Conservation (phyloP, 1,140 invertebrate species). For the Anagrus nilaparvatae region DNA sequence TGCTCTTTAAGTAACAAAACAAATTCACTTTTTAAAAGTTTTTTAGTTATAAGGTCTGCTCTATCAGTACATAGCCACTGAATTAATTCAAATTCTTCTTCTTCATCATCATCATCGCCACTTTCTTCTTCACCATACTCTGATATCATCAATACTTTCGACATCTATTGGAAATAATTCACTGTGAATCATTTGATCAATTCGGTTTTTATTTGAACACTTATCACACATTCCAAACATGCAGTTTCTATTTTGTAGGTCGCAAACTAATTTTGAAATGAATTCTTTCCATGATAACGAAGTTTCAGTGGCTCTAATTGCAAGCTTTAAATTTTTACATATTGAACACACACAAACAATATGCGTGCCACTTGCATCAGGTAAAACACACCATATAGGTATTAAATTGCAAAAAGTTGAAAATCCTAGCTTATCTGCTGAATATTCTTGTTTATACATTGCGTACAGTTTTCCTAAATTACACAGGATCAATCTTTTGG, state of each 20-base stretch:
- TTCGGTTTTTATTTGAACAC: slow-evolving; percentile 10
- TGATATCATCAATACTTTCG: not conserved
- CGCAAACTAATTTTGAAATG: slow-evolving; percentile 12
- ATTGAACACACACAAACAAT: too few relatives aligned
- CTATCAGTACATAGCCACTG: slow-evolving; percentile 13
- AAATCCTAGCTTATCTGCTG: slow-evolving; percentile 9
- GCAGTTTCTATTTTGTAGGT: slow-evolving; percentile 6
- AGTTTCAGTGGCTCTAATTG: slow-evolving; percentile 7
- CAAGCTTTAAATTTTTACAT: too few relatives aligned
- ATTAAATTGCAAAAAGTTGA: slow-evolving; percentile 14
- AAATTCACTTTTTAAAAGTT: slow-evolving; percentile 8
- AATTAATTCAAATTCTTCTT: slow-evolving; percentile 8
- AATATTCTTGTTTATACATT: slow-evolving; percentile 9
- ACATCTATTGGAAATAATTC: too few relatives aligned
- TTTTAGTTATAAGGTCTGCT: slow-evolving; percentile 7
- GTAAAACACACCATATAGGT: slow-evolving; percentile 16
- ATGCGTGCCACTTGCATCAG: slow-evolving; percentile 11
- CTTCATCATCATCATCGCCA: not conserved
- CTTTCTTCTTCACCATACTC: not conserved
- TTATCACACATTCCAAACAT: slow-evolving; percentile 12
- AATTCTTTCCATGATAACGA: slow-evolving; percentile 6
- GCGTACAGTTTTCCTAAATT: slow-evolving; percentile 14
- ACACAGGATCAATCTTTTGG: slow-evolving; percentile 12
- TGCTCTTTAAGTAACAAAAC: not conserved
- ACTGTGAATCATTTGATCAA: slow-evolving; percentile 12